These are phyloP conservation scores for Carcina quercana DNA, from an alignment of 2,888 invertebrate species.

Conservation along the genomic window DNA sequence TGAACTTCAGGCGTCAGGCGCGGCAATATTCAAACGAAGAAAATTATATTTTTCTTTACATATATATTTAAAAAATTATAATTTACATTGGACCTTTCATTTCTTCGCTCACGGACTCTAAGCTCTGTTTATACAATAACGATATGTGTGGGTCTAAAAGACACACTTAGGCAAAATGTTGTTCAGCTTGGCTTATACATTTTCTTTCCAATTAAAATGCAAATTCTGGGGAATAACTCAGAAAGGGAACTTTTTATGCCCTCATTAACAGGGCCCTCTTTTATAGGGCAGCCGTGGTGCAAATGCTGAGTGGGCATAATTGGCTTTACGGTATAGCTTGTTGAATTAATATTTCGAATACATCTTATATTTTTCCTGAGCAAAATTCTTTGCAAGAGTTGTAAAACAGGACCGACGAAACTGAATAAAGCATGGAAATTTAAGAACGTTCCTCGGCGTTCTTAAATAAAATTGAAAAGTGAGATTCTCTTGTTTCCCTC, in stretches of 20 bases:
- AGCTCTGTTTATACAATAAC: conserved; percentile 1
- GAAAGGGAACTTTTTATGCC: conserved; percentile 46
- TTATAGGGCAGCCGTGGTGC: conserved; percentile 34
- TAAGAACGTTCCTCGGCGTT: too few relatives aligned
- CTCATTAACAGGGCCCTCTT: conserved; percentile 46
- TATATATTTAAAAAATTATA: too few relatives aligned
- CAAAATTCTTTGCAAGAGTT: too few relatives aligned
- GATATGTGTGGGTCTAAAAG: conserved; percentile 7
- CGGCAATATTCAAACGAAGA: too few relatives aligned
- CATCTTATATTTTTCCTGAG: background rate
- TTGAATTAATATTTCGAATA: conserved; percentile 25
- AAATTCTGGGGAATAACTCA: conserved; percentile 51
- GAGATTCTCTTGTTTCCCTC: too few relatives aligned
- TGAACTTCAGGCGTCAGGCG: too few relatives aligned
- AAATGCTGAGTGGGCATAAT: conserved; percentile 45
- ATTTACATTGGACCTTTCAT: too few relatives aligned
- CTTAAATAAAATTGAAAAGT: too few relatives aligned
- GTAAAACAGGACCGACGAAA: too few relatives aligned
- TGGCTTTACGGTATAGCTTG: conserved; percentile 37
- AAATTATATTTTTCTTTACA: too few relatives aligned
- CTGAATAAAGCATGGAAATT: too few relatives aligned
- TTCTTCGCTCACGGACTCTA: too few relatives aligned
- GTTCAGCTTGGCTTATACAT: conserved; percentile 29
- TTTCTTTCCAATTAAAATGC: conserved; percentile 56
- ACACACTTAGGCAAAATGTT: conserved; percentile 19